phyloP scores from a whole-genome alignment of 2,888 invertebrate genomes.

The Laspeyria flexula region DNA sequence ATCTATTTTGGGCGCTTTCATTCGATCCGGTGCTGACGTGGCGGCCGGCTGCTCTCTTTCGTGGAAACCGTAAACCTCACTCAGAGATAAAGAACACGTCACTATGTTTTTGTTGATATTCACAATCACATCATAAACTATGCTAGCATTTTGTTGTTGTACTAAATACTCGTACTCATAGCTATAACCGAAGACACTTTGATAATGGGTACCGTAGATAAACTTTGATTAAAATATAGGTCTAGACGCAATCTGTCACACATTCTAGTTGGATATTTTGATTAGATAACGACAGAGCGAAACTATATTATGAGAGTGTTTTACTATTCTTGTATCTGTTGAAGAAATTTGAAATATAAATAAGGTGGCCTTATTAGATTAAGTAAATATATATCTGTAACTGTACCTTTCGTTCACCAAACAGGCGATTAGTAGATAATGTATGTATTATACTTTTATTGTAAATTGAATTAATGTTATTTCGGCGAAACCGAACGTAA shows the following conservation, averaged over 20 bases:
- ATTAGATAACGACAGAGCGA: slow-evolving; percentile 48
- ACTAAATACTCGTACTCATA: too few relatives aligned
- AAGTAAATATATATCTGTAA: not conserved
- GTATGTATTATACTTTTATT: slow-evolving; percentile 27
- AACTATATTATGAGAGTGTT: slow-evolving; percentile 28
- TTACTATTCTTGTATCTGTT: slow-evolving; percentile 50
- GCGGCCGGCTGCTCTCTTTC: slow-evolving; percentile 56
- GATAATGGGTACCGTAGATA: slow-evolving; percentile 25
- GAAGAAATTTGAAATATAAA: slow-evolving; percentile 59
- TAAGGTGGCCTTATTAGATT: slow-evolving; percentile 52
- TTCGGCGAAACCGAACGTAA: slow-evolving; percentile 67
- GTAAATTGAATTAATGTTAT: slow-evolving; percentile 54
- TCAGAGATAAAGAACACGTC: slow-evolving; percentile 35
- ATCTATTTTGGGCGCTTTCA: slow-evolving; percentile 61
- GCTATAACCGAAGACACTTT: slow-evolving; percentile 36
- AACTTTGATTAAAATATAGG: slow-evolving; percentile 18
- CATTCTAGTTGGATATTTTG: slow-evolving; percentile 29
- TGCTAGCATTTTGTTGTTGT: slow-evolving; percentile 45
- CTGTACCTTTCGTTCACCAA: not conserved
- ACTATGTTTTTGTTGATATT: slow-evolving; percentile 38
- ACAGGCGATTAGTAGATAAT: slow-evolving; percentile 9
- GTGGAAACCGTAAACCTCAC: slow-evolving; percentile 44
- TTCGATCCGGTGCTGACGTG: slow-evolving; percentile 54
- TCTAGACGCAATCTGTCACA: slow-evolving; percentile 12
- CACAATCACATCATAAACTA: slow-evolving; percentile 44